Conservation (phyloP, 1,140 invertebrate genomes). For the Cydia amplana region DNA sequence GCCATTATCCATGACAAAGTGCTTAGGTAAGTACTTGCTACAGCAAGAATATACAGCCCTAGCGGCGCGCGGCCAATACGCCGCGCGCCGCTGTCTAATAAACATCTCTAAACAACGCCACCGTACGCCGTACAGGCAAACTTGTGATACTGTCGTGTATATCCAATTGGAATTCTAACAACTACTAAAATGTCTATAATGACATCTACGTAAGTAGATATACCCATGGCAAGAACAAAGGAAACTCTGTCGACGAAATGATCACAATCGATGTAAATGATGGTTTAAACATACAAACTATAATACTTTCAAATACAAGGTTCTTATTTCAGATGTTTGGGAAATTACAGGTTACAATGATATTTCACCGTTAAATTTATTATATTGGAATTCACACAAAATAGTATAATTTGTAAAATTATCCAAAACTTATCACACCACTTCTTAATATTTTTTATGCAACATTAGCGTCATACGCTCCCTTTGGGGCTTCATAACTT, state of each 20-base stretch:
- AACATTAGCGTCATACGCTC: conserved; percentile 78
- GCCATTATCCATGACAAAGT: conserved; percentile 71
- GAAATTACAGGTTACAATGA: conserved; percentile 61
- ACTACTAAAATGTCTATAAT: conserved; percentile 70
- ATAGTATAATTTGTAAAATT: conserved; percentile 80
- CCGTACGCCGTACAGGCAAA: conserved; percentile 57
- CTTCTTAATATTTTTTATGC: conserved; percentile 75
- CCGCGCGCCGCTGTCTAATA: conserved; percentile 57
- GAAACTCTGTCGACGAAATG: conserved; percentile 69
- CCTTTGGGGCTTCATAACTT: conserved; percentile 75
- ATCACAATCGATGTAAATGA: conserved; percentile 57
- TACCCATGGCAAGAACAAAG: conserved; percentile 79
- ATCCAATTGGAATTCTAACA: conserved; percentile 72
- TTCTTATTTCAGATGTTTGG: conserved; percentile 53
- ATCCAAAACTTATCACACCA: conserved; percentile 79
- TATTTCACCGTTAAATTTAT: conserved; percentile 67
- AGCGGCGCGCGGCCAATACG: conserved; percentile 57
- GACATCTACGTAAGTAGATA: conserved; percentile 75
- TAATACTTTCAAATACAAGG: conserved; percentile 66
- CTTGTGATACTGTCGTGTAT: conserved; percentile 71
- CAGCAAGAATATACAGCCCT: conserved; percentile 74
- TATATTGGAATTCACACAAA: conserved; percentile 77
- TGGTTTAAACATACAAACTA: conserved; percentile 50
- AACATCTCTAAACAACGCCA: conserved; percentile 71
- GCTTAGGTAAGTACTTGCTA: conserved; percentile 60